Evolutionary conservation across 2,113 vertebrate genomes (phyloP).

Genomic region (Irena cyanogastra): DNA sequence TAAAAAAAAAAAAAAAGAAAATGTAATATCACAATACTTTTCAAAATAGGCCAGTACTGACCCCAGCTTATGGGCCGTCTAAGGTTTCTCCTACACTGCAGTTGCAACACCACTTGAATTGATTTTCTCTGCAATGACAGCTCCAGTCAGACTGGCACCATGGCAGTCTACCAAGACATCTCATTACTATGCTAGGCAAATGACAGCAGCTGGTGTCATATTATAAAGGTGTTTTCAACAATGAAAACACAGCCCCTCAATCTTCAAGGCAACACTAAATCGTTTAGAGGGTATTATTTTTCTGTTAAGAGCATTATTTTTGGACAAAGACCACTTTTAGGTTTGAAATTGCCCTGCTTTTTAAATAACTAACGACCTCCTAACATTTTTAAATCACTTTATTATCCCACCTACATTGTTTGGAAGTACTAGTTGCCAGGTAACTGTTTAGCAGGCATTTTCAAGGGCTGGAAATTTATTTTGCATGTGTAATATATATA

Average conservation of each 20-base stretch:
- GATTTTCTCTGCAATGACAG: constrained; percentile 93
- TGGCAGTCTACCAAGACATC: constrained; percentile 72
- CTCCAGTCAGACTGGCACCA: constrained; percentile 95
- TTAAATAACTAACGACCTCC: constrained; percentile 50
- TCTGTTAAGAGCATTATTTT: constrained; percentile 83
- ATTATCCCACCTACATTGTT: constrained; percentile 67
- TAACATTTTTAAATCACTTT: constrained; percentile 61
- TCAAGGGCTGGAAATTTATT: constrained; percentile 65
- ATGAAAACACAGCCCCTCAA: constrained; percentile 75
- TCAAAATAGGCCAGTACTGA: constrained; percentile 76
- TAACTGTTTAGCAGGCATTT: constrained; percentile 82
- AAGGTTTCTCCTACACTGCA: constrained; percentile 79
- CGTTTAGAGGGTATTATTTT: constrained; percentile 77
- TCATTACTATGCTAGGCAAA: constrained; percentile 79
- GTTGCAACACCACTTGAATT: constrained; percentile 81
- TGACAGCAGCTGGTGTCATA: constrained; percentile 85
- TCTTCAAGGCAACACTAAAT: constrained; percentile 80
- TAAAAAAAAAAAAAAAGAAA: constrained; percentile 44
- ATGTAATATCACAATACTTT: constrained; percentile 54
- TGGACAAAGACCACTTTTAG: constrained; percentile 77
- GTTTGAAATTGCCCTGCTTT: constrained; percentile 69
- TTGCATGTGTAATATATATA: constrained; percentile 21
- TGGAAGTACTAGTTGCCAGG: constrained; percentile 77
- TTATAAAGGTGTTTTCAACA: constrained; percentile 83
- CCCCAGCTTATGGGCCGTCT: constrained; percentile 71